Conservation (phyloP, 2,797 vertebrate species). For the Hozukius guyotensis region DNA sequence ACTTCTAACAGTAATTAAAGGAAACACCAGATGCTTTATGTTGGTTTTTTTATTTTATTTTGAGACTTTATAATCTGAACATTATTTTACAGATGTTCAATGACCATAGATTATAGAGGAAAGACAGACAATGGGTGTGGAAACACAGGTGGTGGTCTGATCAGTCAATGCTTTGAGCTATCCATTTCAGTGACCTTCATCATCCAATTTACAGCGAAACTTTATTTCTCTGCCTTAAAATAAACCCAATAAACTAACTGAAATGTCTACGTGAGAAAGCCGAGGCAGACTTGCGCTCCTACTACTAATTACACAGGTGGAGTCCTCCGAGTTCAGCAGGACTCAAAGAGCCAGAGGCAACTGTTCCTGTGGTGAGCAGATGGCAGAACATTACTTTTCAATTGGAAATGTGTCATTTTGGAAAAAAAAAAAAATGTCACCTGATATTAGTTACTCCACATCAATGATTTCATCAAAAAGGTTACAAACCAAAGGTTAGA, state of each 20-base stretch:
- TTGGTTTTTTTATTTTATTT: not conserved
- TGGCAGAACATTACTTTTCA: constrained; percentile 12
- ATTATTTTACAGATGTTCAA: not conserved
- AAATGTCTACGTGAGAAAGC: not conserved
- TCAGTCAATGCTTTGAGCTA: not conserved
- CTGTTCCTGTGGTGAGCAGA: constrained; percentile 1
- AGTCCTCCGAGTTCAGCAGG: constrained; percentile 5
- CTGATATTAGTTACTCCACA: not conserved
- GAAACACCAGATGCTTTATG: not conserved
- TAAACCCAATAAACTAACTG: not conserved
- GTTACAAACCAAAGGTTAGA: constrained; percentile 2
- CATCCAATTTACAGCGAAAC: not conserved
- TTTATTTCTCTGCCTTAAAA: not conserved
- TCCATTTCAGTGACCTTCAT: not conserved
- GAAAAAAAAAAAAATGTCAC: not conserved
- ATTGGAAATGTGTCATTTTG: constrained; percentile 15
- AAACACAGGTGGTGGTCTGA: not conserved
- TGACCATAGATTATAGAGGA: not conserved
- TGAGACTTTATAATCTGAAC: not conserved
- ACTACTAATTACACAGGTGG: constrained; percentile 4
- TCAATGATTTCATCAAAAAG: constrained; percentile 11
- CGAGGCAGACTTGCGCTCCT: not conserved
- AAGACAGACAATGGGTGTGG: not conserved
- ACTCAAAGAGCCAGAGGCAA: constrained; percentile 11
- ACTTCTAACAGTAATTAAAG: not conserved